A percentile compares a stretch with the other conserved stretches of the same genome.
phyloP scores from a whole-genome alignment of 2,888 invertebrate species.

The Drosophila ezoana region DNA sequence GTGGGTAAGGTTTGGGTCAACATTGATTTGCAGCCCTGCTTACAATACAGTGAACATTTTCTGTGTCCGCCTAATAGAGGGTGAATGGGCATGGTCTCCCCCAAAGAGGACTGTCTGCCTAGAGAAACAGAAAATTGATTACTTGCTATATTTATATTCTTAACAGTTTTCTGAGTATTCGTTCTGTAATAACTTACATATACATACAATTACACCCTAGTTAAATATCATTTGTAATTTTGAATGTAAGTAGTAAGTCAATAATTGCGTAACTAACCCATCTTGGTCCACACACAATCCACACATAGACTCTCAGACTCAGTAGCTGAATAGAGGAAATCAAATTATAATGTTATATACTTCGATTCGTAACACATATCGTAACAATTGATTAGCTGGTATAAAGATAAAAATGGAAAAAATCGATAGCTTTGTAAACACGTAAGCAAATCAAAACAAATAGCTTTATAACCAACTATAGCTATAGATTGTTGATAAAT shows the following conservation, averaged over 20 bases:
- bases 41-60: too few relatives aligned
- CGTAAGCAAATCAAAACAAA: constrained; percentile 22
- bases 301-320: constrained; percentile 1
- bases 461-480: constrained; percentile 27
- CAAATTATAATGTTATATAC: constrained; percentile 4
- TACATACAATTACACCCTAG: constrained; percentile 3
- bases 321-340: constrained; percentile 14
- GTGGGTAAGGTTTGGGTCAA: too few relatives aligned
- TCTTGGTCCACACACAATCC: constrained; percentile 13
- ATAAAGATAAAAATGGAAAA: constrained; percentile 6
- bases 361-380: constrained; percentile 1
- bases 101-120: too few relatives aligned
- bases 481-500: constrained; percentile 11
- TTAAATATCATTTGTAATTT: constrained; percentile 15
- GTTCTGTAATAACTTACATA: not conserved
- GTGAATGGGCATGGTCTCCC: too few relatives aligned
- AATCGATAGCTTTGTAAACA: constrained; percentile 7
- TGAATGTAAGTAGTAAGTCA: constrained; percentile 28
- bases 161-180: constrained; percentile 9
- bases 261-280: constrained; percentile 19
- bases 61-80: too few relatives aligned
- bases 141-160: not conserved
- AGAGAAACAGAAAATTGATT: too few relatives aligned
- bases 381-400: constrained; percentile 19
- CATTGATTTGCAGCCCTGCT: too few relatives aligned